Base-by-base conservation (phyloP, 1,140 invertebrate species). In the Tachypleus tridentatus region DNA sequence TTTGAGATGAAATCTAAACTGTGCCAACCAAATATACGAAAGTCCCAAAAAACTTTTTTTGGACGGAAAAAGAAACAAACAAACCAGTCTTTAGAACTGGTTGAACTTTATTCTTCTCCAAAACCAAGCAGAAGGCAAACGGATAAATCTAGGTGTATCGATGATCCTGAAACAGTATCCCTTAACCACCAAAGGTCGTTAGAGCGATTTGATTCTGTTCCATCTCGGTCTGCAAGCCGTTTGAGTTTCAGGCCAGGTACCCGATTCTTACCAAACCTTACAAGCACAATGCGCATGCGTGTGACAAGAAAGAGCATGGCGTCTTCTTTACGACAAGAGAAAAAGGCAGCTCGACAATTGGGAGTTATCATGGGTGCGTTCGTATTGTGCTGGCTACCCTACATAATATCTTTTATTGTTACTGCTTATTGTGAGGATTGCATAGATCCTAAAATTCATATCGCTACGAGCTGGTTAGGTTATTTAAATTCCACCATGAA, bases 301-400 rank as follows among this genome's bases (percentile, higher is more conserved):
- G 56, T 63, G 1, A 63, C 62, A 10, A 52, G 54, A 10, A 62
- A 62, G 29, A 57, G 53, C 6, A 54, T 10, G 6, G 11, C 49
- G 10, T 70, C 75, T 9, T 73, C 73, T 58, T 70, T 83, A 29
- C 75, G 75, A 48, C 83, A 83, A 66, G 83, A 85, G 67, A 83
- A 83, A 68, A 82, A 85, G 73, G 84, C 84, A 5, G 84, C 83
- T 3, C 75, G 82, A 57, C 84, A 85, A 70, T 76, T 85, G 10
- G 83, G 83, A 3, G 83, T 85, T 7, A 85, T 85, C 64, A 82
- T 85, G 74, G 83, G 83, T 5, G 84, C 82, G 0, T 85, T 85
- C 73, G 79, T 83, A 4, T 71, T 84, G 4, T 85, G 84, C 71
- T 85, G 84, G 78, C 73, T 85, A 9, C 84, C 84, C 5, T 85